A percentile compares a stretch with the other conserved stretches of the same genome.
Evolutionary conservation across 2,797 vertebrate genomes (phyloP).

Genomic region (Myiotriccus ornatus): DNA sequence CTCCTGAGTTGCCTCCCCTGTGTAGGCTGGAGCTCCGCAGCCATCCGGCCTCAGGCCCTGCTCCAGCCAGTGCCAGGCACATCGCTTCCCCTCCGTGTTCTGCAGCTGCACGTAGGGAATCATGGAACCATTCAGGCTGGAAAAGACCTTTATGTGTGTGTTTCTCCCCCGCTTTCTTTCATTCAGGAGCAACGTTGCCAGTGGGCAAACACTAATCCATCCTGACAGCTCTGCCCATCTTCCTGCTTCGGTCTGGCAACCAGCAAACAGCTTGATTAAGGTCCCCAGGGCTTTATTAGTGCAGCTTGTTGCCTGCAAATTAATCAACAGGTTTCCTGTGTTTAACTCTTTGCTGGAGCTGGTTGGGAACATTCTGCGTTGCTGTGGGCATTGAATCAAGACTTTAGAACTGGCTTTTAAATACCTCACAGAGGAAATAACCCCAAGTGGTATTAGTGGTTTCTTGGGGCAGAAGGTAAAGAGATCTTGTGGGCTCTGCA

Average conservation of each 20-base stretch:
- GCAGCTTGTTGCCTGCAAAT: conserved; percentile 56
- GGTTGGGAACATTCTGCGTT: background rate
- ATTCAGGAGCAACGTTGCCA: conserved; percentile 16
- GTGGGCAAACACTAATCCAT: conserved; percentile 45
- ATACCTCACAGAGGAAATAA: background rate
- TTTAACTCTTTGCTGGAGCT: conserved; percentile 43
- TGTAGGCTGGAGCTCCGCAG: background rate
- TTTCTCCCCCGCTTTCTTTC: background rate
- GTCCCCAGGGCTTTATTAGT: conserved; percentile 30
- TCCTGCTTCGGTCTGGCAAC: conserved; percentile 50
- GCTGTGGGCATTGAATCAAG: background rate
- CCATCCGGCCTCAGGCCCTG: background rate
- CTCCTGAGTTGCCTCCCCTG: background rate
- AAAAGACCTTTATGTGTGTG: background rate
- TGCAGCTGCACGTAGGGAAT: background rate
- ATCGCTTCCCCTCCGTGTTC: background rate
- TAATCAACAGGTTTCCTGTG: conserved; percentile 56
- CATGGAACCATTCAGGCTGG: background rate
- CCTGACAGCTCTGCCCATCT: conserved; percentile 63
- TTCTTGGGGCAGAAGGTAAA: background rate
- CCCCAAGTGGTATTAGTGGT: background rate
- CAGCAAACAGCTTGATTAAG: conserved; percentile 57
- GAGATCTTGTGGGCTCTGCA: background rate
- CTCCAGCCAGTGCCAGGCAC: background rate
- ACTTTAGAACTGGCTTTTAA: background rate